These are phyloP conservation scores for Ptycholaimellus sp. DNA, from an alignment of 2,888 invertebrate genomes.

Conservation along the genomic window DNA sequence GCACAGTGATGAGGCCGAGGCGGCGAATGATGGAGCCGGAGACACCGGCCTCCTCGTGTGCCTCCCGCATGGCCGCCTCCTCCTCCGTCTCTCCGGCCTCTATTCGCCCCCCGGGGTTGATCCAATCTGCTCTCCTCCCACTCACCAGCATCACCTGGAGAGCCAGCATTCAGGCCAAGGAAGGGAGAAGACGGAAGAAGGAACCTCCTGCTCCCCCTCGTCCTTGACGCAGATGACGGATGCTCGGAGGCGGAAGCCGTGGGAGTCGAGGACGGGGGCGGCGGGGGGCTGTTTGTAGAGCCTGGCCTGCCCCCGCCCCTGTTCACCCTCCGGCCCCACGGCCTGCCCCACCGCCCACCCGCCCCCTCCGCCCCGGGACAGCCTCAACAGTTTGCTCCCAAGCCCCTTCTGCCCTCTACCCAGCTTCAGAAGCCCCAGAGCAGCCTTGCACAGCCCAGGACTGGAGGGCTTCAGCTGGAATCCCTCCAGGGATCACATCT, in stretches of 20 bases:
- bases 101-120: conserved; percentile 81
- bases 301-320: too few species aligned
- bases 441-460: too few species aligned
- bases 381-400: too few species aligned
- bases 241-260: conserved; percentile 74
- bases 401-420: too few species aligned
- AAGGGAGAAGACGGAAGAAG: background rate
- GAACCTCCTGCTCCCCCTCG: conserved; percentile 7
- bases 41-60: conserved; percentile 78
- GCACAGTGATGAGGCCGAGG: conserved; percentile 72
- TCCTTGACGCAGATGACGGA: conserved; percentile 74
- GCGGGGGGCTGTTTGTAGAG: too few species aligned
- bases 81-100: conserved; percentile 65
- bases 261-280: too few species aligned
- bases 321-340: too few species aligned
- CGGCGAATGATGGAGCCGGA: conserved; percentile 62
- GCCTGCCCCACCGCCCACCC: too few species aligned
- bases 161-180: background rate
- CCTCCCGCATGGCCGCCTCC: conserved; percentile 68
- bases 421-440: too few species aligned
- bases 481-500: too few species aligned
- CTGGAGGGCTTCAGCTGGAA: too few species aligned
- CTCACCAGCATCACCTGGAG: conserved; percentile 65
- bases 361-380: too few species aligned
- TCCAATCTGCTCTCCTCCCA: conserved; percentile 74